These are phyloP conservation scores for Labeo catla DNA, from an alignment of 2,113 vertebrate genomes.

Conservation along the genomic window DNA sequence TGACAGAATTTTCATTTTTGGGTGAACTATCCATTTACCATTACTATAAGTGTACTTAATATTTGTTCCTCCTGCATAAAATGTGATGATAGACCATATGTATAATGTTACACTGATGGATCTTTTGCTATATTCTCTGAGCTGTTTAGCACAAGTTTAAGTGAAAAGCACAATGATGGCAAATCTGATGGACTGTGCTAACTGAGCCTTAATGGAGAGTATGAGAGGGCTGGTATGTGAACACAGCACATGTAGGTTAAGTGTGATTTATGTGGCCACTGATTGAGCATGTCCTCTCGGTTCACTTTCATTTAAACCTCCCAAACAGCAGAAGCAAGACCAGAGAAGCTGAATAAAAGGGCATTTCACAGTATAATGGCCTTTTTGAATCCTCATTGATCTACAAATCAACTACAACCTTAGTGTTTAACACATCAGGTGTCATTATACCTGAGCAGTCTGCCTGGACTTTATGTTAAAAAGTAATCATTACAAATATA, in stretches of 20 bases:
- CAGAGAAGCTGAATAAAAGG: neutral
- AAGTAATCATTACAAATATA: neutral
- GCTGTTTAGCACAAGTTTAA: neutral
- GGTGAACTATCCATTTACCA: neutral
- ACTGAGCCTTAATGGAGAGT: conserved; percentile 5
- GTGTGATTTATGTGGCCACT: conserved; percentile 34
- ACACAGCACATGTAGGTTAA: conserved; percentile 30
- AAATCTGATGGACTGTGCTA: neutral
- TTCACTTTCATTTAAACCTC: conserved; percentile 22
- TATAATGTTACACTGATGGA: neutral
- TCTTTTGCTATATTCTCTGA: neutral
- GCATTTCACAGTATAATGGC: neutral
- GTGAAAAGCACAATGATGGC: neutral
- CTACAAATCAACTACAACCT: neutral
- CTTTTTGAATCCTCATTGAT: neutral
- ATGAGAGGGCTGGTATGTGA: neutral
- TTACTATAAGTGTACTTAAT: neutral
- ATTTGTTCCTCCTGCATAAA: neutral
- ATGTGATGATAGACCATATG: neutral
- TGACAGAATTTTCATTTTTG: neutral
- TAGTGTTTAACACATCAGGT: neutral
- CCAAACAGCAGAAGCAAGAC: neutral
- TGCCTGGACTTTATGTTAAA: neutral
- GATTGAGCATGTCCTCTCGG: conserved; percentile 15
- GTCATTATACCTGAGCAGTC: neutral